Evolutionary conservation across 2,888 invertebrate genomes (phyloP).

Genomic region (Pristionchus entomophagus): DNA sequence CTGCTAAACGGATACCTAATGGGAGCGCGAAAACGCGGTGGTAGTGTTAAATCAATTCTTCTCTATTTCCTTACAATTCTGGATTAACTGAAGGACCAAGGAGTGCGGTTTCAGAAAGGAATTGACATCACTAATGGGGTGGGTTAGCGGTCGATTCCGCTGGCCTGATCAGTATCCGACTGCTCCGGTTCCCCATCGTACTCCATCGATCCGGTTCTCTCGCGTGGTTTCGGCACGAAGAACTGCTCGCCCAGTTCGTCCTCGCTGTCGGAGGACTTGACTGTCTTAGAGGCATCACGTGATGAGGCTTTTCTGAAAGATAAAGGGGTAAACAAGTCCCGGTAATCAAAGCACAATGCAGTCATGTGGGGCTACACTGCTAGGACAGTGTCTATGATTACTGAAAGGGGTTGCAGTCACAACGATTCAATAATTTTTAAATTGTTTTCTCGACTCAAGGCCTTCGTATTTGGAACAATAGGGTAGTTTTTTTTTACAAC

Average conservation of each 20-base stretch:
- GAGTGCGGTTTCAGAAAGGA: too few relatives aligned
- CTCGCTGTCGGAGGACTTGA: constrained; percentile 66
- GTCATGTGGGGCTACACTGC: too few relatives aligned
- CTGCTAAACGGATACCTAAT: constrained; percentile 19
- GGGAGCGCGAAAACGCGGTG: neutral
- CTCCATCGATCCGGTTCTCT: constrained; percentile 62
- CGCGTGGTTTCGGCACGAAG: constrained; percentile 65
- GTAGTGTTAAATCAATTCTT: too few relatives aligned
- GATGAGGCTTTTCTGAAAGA: constrained; percentile 39
- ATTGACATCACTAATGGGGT: neutral
- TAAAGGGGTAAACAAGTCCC: too few relatives aligned
- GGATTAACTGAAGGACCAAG: too few relatives aligned
- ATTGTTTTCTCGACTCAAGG: neutral
- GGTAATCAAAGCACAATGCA: too few relatives aligned
- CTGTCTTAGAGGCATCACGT: constrained; percentile 2
- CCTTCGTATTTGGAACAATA: too few relatives aligned
- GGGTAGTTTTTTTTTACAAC: too few relatives aligned
- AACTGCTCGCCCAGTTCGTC: constrained; percentile 66
- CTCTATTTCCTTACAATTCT: too few relatives aligned
- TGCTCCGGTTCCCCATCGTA: constrained; percentile 67
- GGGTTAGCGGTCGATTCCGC: constrained; percentile 36
- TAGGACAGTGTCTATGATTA: too few relatives aligned
- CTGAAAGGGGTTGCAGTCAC: too few relatives aligned
- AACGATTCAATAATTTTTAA: neutral
- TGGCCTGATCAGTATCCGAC: constrained; percentile 54